These are phyloP conservation scores for Polydesmus complanatus DNA, from an alignment of 2,888 invertebrate species.

Conservation along the genomic window DNA sequence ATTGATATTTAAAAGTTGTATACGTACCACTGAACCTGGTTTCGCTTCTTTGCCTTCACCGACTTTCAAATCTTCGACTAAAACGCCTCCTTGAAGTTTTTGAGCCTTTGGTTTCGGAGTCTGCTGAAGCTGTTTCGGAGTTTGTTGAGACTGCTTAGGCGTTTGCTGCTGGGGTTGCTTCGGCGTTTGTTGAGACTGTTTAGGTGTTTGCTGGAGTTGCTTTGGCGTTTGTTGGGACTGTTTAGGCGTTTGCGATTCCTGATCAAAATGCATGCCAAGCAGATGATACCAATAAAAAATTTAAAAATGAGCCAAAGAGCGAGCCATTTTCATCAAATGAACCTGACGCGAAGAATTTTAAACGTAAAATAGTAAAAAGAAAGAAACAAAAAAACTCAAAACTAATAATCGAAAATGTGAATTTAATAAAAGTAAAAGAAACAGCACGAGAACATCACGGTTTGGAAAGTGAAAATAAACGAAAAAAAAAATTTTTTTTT, in stretches of 20 bases:
- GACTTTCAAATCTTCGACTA: constrained; percentile 59
- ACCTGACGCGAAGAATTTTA: no score
- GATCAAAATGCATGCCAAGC: not conserved
- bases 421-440: not conserved
- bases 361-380: no score
- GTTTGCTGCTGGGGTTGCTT: constrained; percentile 63
- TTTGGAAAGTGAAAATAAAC: no score
- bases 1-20: not conserved
- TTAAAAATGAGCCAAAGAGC: no score
- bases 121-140: constrained; percentile 41
- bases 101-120: constrained; percentile 50
- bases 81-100: constrained; percentile 54
- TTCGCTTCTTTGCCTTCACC: constrained; percentile 69
- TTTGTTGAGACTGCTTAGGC: constrained; percentile 52
- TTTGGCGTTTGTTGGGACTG: not conserved
- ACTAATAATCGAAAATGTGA: not conserved
- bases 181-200: constrained; percentile 52
- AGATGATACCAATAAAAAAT: no score
- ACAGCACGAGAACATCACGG: no score
- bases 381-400: no score
- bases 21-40: constrained; percentile 47
- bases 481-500: no score
- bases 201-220: not conserved
- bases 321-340: not conserved
- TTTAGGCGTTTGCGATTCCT: constrained; percentile 3